Evolutionary conservation across 2,888 invertebrate genomes (phyloP).

Genomic region (Acrobasis consociella): DNA sequence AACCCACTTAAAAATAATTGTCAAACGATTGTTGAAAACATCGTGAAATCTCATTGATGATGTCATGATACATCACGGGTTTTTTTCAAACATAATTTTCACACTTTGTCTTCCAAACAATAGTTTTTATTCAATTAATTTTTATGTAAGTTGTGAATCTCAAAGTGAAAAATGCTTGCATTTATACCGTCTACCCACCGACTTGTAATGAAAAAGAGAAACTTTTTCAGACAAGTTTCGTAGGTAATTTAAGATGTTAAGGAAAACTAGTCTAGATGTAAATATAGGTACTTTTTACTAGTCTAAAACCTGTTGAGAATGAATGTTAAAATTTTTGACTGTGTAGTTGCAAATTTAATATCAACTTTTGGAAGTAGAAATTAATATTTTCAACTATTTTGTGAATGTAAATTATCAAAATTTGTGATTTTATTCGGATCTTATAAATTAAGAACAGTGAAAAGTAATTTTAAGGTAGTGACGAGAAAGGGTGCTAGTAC

Average conservation of each 20-base stretch:
- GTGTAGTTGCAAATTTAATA: not conserved
- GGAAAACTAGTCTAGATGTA: slow-evolving; percentile 16
- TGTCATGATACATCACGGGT: not conserved
- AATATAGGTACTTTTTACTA: slow-evolving; percentile 17
- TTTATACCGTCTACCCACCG: slow-evolving; percentile 23
- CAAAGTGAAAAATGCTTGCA: slow-evolving; percentile 5
- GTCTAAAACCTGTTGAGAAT: slow-evolving; percentile 4
- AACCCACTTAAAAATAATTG: not conserved
- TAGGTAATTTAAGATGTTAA: not conserved
- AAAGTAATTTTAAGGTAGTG: not conserved
- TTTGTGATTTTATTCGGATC: not conserved
- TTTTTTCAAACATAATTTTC: not conserved
- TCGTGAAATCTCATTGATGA: not conserved
- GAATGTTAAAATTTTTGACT: slow-evolving; percentile 5
- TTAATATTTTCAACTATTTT: slow-evolving; percentile 1
- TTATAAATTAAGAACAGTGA: slow-evolving; percentile 5
- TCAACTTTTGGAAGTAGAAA: not conserved
- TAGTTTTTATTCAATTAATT: slow-evolving; percentile 13
- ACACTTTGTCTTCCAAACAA: slow-evolving; percentile 13
- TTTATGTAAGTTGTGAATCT: slow-evolving; percentile 17
- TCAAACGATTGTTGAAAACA: not conserved
- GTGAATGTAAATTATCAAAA: slow-evolving; percentile 18
- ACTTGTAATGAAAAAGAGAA: slow-evolving; percentile 18
- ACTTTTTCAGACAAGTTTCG: slow-evolving; percentile 21
- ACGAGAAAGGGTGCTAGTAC: not conserved